Percentiles rank a stretch among this genome's conserved stretches.
Conservation (phyloP, 2,797 vertebrate species). For the Diglossa cyanea region DNA sequence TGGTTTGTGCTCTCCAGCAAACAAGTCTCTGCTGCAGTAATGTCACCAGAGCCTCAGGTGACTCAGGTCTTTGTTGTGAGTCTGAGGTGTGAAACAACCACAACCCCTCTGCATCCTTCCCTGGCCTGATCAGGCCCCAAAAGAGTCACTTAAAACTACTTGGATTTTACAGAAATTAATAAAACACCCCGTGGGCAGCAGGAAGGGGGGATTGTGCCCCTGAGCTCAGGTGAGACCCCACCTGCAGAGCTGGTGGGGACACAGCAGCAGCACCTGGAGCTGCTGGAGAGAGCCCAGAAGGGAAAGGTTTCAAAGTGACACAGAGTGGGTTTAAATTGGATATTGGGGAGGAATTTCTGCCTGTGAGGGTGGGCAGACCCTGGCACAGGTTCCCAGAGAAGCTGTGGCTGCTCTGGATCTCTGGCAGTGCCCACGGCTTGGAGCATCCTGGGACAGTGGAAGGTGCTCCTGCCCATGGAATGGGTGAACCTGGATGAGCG, state of each 20-base stretch:
- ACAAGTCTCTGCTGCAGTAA: not conserved
- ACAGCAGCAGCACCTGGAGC: fast-evolving
- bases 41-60: not conserved
- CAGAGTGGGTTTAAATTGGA: fast-evolving
- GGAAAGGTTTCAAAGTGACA: not conserved
- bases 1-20: not conserved
- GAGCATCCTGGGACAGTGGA: fast-evolving
- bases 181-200: not conserved
- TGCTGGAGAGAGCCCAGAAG: not conserved
- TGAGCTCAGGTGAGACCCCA: not conserved
- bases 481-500: fast-evolving
- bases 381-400: not conserved
- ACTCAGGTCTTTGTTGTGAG: not conserved
- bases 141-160: not conserved
- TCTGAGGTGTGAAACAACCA: not conserved
- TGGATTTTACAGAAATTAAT: not conserved
- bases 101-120: not conserved
- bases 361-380: fast-evolving
- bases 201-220: not conserved
- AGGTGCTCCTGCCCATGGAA: not conserved
- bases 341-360: fast-evolving
- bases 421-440: not conserved
- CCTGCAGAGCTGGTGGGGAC: not conserved
- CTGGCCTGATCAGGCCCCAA: not conserved
- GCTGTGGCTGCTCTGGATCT: not conserved